Evolutionary conservation across 2,113 vertebrate genomes (phyloP).

Genomic region (Malaclemys terrapin): DNA sequence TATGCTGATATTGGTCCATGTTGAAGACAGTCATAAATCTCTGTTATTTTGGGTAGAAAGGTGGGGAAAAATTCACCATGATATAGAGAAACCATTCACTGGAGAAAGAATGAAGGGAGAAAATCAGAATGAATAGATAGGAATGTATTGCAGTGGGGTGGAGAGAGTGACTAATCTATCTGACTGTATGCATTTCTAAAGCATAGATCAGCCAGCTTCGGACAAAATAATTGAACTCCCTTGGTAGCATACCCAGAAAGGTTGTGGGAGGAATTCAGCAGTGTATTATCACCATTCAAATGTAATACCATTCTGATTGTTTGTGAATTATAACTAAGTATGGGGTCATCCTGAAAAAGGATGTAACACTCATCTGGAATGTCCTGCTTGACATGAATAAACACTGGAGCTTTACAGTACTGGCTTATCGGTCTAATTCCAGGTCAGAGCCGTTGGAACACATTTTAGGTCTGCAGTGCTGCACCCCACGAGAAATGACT

Average conservation of each 20-base stretch:
- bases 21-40: neutral
- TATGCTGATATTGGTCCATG: neutral
- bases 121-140: neutral
- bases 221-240: neutral
- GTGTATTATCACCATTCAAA: neutral
- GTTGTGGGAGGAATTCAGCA: neutral
- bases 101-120: neutral
- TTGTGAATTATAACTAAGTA: neutral
- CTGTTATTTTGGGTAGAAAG: neutral
- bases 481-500: neutral
- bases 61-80: neutral
- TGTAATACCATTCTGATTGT: neutral
- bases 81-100: neutral
- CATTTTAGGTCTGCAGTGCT: neutral
- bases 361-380: neutral
- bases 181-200: neutral
- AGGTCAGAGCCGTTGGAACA: neutral
- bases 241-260: neutral
- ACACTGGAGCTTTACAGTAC: neutral
- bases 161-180: neutral
- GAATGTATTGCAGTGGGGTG: neutral
- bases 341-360: neutral
- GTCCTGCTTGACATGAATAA: neutral
- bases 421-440: neutral
- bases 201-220: neutral